Base-by-base conservation (phyloP, 1,140 invertebrate genomes). In the Ditylenchus dipsaci region DNA sequence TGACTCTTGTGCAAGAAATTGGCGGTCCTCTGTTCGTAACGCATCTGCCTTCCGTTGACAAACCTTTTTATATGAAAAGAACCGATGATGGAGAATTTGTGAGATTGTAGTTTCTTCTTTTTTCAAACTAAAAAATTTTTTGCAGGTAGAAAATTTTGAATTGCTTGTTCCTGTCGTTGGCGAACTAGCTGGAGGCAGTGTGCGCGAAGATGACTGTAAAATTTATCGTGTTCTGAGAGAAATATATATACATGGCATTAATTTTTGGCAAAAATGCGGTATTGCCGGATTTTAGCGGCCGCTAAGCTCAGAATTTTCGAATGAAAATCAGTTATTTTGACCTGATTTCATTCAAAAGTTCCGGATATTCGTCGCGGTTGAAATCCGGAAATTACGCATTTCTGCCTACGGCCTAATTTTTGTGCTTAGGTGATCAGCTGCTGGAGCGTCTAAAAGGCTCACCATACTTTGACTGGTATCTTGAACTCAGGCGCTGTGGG, bases 31-130 rank as follows among this genome's bases (percentile, higher is more conserved):
- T 93, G 19, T 96, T 97, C 86, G 84, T 97, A 17, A 87, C 90
- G 1, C 88, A 93, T 80, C 97, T 91, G 89, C 95, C 94, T 0
- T 87, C 87, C 72, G 64, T 87, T 21, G 86, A 88, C 8, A 97
- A 97, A 85, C 91, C 95, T 9, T 97, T 97, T 87, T 98, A 98
- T 84, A 92, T 93, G 89, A 90, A 90, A 83, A 84, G 87, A 73
- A 88, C 86, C 68, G 75, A 76, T 7, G 81, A 88, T 75, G 87
- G 83, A 57, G 88, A 66, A 87, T 53, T 17, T 43, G 83, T 89
- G 19, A 21, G 66, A 77, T 29, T n/a, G 13, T 53, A 15, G 9
- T 11, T 11, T 47, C 21, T 9, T 5, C 13, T 56, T 23, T 56
- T 23, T 56, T 56, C 53, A 29, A 5, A 29, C 3, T 56, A 5